Base-by-base conservation (phyloP, 2,888 invertebrate species). In the Ceratothoa steindachneri region DNA sequence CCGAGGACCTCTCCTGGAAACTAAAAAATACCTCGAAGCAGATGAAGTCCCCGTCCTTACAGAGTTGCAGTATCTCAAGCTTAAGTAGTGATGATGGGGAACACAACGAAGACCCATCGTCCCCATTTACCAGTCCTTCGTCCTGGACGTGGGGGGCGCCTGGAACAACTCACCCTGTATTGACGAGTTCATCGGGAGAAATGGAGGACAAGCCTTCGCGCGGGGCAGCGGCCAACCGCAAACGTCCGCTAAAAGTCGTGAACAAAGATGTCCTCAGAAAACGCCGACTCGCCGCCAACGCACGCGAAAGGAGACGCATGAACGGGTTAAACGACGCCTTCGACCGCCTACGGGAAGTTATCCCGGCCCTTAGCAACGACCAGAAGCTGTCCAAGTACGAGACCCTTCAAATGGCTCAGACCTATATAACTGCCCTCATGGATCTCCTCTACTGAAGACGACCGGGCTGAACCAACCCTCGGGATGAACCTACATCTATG, bases 341-440 rank as follows among this genome's bases (percentile, higher is more conserved):
- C 82, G 90, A 91, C 84, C 85, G 88, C 70, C 85, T 91, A 5
- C 85, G 91, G 30, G 89, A 89, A 81, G 91, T 91, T n/a, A 89
- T 91, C 22, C 91, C 91, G 0, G 88, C 89, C 2, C 84, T 90
- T 67, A 89, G 89, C 1, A 88, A 88, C 69, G 90, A 91, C 82
- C 88, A 89, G 81, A 90, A 90, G 83, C 85, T 91, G 53, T 91
- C 90, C 81, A 91, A 91, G 84, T 91, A 88, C 83, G 91, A 91
- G 83, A 91, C 91, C 0, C 84, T 91, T 27, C 91, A 91, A 85
- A 91, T 91, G 91, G 91, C 91, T 0, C 91, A 91, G 82, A 90
- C 89, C 9, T 91, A 91, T 82, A 91, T 91, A 73, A 84, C 87
- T 5, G 90, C 90, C 0, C 84, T 91, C 9, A 87, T 88, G 82